A percentile compares a stretch with the other conserved stretches of the same genome.
Conservation (phyloP, 2,797 vertebrate species). For the Fundulus diaphanus region DNA sequence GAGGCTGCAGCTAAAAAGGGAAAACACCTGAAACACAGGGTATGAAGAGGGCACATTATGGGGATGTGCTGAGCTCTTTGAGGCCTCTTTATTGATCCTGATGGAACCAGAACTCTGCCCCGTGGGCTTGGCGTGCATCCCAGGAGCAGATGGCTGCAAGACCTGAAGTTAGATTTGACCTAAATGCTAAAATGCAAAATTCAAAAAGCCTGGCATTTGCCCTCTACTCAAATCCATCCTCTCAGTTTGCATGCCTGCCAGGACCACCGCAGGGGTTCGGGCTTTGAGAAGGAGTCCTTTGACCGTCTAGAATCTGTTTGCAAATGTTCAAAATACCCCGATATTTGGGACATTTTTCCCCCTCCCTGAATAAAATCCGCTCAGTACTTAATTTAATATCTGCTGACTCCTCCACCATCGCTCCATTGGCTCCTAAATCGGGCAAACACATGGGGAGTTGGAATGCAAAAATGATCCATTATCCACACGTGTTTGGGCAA, state of each 20-base stretch:
- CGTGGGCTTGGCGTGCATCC: slow-evolving; percentile 76
- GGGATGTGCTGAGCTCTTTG: slow-evolving; percentile 48
- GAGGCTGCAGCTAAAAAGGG: slow-evolving; percentile 77
- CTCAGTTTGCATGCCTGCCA: slow-evolving; percentile 28
- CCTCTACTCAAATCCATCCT: slow-evolving; percentile 34
- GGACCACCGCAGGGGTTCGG: slow-evolving; percentile 31
- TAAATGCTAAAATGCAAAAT: slow-evolving; percentile 76
- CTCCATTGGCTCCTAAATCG: slow-evolving; percentile 54
- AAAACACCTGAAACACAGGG: slow-evolving; percentile 79
- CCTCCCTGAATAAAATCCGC: slow-evolving; percentile 75
- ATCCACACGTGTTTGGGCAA: slow-evolving; percentile 73
- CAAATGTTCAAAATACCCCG: slow-evolving; percentile 34
- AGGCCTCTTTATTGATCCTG: slow-evolving; percentile 56
- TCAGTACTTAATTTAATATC: slow-evolving; percentile 79
- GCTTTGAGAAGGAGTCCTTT: slow-evolving; percentile 43
- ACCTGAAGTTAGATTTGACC: slow-evolving; percentile 82
- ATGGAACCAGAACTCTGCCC: slow-evolving; percentile 64
- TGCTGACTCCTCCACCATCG: slow-evolving; percentile 56
- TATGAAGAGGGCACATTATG: slow-evolving; percentile 60
- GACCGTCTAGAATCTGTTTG: slow-evolving; percentile 44
- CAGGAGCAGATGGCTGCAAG: slow-evolving; percentile 82
- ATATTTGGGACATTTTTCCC: slow-evolving; percentile 66
- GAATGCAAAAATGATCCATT: slow-evolving; percentile 75
- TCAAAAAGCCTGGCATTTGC: slow-evolving; percentile 44
- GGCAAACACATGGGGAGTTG: slow-evolving; percentile 62